Percentiles rank a stretch among this genome's conserved stretches.
Conservation (phyloP, 2,797 vertebrate species). For the Mus minutoides region DNA sequence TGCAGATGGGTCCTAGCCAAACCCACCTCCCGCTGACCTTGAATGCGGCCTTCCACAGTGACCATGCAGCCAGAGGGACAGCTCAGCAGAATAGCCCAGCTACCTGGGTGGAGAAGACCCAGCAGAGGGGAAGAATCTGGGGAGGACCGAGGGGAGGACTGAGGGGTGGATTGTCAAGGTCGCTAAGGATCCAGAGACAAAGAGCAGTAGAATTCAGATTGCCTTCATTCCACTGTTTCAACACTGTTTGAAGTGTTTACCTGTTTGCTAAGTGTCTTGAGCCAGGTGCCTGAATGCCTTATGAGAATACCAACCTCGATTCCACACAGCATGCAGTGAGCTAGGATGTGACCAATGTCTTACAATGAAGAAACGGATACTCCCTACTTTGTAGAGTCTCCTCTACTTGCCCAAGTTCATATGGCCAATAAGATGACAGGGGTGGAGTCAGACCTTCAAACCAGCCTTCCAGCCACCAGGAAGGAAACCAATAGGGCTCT, state of each 20-base stretch:
- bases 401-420: neutral
- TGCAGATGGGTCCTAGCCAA: neutral
- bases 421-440: neutral
- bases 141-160: neutral
- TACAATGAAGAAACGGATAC: neutral
- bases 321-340: neutral
- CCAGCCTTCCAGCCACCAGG: neutral
- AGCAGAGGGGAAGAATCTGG: neutral
- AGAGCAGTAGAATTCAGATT: neutral
- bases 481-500: neutral
- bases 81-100: neutral
- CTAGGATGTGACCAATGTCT: neutral
- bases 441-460: neutral
- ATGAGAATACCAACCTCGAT: neutral
- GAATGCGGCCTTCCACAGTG: neutral
- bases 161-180: neutral
- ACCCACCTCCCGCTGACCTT: conserved; percentile 19
- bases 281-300: neutral
- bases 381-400: neutral
- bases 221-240: neutral
- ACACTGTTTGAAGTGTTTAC: neutral
- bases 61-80: neutral
- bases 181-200: neutral
- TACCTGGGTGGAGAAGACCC: neutral
- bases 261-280: neutral